Conservation (phyloP, 2,797 vertebrate genomes). For the Paratrypauchen microcephalus region DNA sequence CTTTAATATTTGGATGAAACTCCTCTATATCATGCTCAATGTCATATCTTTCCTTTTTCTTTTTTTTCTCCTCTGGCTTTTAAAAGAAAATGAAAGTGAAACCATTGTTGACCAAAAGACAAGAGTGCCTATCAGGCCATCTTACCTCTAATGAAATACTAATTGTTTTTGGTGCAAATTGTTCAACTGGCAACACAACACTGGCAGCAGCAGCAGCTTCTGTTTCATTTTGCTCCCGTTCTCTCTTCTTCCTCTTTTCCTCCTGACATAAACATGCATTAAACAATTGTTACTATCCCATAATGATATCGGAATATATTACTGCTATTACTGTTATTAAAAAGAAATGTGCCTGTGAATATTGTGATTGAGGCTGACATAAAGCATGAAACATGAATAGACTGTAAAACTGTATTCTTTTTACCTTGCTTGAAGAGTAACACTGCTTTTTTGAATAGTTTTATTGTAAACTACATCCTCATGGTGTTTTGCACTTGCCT, state of each 20-base stretch:
- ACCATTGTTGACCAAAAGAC: background rate
- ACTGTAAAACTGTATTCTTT: background rate
- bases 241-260: slow-evolving; percentile 95
- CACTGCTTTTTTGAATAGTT: too few relatives aligned
- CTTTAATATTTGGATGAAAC: slow-evolving; percentile 70
- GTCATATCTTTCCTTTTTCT: slow-evolving; percentile 89
- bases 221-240: slow-evolving; percentile 89
- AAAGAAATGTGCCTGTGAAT: background rate
- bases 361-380: background rate
- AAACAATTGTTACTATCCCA: too few relatives aligned
- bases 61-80: slow-evolving; percentile 88
- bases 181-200: slow-evolving; percentile 65
- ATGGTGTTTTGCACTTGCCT: too few relatives aligned
- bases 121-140: background rate
- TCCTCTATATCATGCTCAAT: slow-evolving; percentile 86
- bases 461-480: too few relatives aligned
- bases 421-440: too few relatives aligned
- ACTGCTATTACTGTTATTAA: too few relatives aligned
- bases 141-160: slow-evolving; percentile 71
- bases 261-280: slow-evolving; percentile 73
- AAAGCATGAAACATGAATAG: background rate
- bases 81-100: slow-evolving; percentile 2
- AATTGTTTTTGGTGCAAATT: slow-evolving; percentile 74
- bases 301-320: too few relatives aligned
- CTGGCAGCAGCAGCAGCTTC: slow-evolving; percentile 72